Evolutionary conservation across 2,797 vertebrate genomes (phyloP), one percentile per base, ranked within the genome.

Genomic region (Tadarida brasiliensis): DNA sequence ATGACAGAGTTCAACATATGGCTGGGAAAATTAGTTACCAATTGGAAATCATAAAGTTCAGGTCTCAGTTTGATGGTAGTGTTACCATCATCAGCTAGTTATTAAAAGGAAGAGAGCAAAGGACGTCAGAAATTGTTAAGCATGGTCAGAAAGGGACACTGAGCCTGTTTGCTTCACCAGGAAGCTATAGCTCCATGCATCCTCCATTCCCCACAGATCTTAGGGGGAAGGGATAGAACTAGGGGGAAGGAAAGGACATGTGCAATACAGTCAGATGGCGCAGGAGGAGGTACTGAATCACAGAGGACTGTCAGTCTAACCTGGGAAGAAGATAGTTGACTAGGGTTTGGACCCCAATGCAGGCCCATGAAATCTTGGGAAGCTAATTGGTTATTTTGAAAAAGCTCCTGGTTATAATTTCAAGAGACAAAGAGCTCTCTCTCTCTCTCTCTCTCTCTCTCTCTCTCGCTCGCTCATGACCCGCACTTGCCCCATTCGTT

Each of bases 41-140:
- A 88, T 82, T 82, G 30, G 33, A 86, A 95, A 80, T 85, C 56
- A 93, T 70, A 19, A 93, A 93, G 33, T 68, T 22, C 5, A 78
- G 19, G 26, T 80, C 10, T 20, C 17, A 39, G 7, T 33, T 59
- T 76, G 68, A 59, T 33, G 20, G 19, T 35, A 35, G 65, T 33
- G 19, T 68, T 68, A 20, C 65, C 33, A 9, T 33, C n/a, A 7
- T 68, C n/a, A 68, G 19, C 65, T 68, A 33, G 17, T 68, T 33
- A 20, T 68, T 68, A 20, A 68, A 68, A 68, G 65, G 9, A 65
- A 65, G 63, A 33, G 9, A 11, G 19, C n/a, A 35, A 35, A n/a
- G 65, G 19, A 33, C 35, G 65, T 68, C n/a, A 68, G n/a, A 68
- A 15, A 68, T 35, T 67, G n/a, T 33, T 33, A 33, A 2, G 9